Base-by-base conservation (phyloP, 2,888 invertebrate species). In the Amblyjoppa proteus region DNA sequence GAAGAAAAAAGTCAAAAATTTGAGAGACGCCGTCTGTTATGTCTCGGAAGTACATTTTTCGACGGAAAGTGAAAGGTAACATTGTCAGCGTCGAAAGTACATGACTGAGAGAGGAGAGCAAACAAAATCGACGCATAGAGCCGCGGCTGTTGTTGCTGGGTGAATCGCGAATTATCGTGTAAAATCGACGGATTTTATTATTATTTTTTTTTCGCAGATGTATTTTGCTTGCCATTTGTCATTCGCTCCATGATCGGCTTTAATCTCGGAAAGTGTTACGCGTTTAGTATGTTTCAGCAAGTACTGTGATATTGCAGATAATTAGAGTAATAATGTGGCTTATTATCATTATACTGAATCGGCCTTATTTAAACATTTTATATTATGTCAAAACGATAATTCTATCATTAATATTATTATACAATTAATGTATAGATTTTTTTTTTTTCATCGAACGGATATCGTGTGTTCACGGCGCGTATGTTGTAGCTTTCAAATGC, bases 271-370 rank as follows among this genome's bases (percentile, higher is more conserved):
- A 92, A 91, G 88, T 85, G 38, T 78, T 90, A 90, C 86, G 89
- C 89, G 90, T 91, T 91, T 92, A 91, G 90, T 92, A 92, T 91
- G 91, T 93, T 93, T 93, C 92, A 93, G 91, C 92, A 93, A 94
- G 91, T 94, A 94, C 94, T 94, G 94, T 94, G 94, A 94, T 94
- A 94, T 93, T 94, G 93, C 93, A 92, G 90, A 92, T 93, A 92
- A 92, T 92, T 93, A 93, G 92, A 90, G 51, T 79, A 83, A 88
- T 93, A 93, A 92, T 90, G 89, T 92, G 92, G 92, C 91, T 93
- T 92, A 90, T 90, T 34, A 91, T 85, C 81, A 90, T 49, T 85
- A 73, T 81, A 85, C 70, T 75, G 75, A 74, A 69, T 76, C 73
- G 79, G 80, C 82, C 80, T 81, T 89, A 87, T 88, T 89, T 89